phyloP scores from a whole-genome alignment of 2,113 vertebrate genomes.

The Tachycineta bicolor region DNA sequence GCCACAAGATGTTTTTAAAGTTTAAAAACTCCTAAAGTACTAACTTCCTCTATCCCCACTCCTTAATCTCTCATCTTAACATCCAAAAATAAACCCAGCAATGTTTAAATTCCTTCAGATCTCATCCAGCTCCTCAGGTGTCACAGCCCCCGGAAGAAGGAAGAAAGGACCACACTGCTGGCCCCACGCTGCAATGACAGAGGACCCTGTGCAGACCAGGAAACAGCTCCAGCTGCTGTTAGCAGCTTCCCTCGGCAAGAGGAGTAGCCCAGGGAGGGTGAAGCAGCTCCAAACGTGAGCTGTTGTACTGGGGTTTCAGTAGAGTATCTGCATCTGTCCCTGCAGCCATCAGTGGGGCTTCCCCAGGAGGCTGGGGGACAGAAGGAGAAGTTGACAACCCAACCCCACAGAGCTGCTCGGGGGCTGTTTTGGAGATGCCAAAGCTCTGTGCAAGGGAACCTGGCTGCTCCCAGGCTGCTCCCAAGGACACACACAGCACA shows the following conservation, averaged over 20 bases:
- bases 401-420: not conserved
- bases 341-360: not conserved
- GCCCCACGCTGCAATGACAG: fast-evolving
- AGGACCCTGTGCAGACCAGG: not conserved
- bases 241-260: not conserved
- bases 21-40: not conserved
- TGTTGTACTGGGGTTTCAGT: not conserved
- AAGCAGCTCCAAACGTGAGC: not conserved
- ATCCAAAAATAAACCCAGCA: not conserved
- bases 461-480: not conserved
- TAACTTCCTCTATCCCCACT: not conserved
- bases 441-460: not conserved
- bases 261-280: not conserved
- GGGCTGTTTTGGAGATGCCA: not conserved
- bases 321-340: not conserved
- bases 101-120: not conserved
- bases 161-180: not conserved
- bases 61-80: not conserved
- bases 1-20: not conserved
- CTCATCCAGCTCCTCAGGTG: not conserved
- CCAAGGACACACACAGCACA: not conserved
- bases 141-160: not conserved
- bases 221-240: not conserved
- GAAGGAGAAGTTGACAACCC: not conserved
- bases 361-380: not conserved